Conservation (phyloP, 2,797 vertebrate genomes). For the Diplodus puntazzo region DNA sequence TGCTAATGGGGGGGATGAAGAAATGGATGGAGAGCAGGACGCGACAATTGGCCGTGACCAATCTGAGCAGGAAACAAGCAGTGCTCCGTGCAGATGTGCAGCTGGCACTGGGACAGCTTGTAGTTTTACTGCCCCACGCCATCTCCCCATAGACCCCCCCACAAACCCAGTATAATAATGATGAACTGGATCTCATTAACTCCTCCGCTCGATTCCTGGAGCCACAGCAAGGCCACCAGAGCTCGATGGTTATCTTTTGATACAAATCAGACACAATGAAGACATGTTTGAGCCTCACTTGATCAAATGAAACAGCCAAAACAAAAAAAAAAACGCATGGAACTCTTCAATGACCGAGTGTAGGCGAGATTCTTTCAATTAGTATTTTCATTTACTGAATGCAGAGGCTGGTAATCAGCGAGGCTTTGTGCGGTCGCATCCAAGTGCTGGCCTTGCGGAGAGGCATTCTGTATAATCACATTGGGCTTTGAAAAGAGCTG, state of each 20-base stretch:
- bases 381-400: constrained; percentile 39
- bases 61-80: constrained; percentile 65
- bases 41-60: constrained; percentile 70
- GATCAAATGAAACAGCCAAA: constrained; percentile 36
- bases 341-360: constrained; percentile 1
- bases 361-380: not conserved
- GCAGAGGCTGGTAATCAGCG: constrained; percentile 38
- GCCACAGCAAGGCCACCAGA: constrained; percentile 28
- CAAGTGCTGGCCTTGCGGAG: constrained; percentile 13
- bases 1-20: constrained; percentile 48
- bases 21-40: constrained; percentile 36
- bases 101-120: constrained; percentile 62
- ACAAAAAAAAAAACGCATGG: constrained; percentile 13
- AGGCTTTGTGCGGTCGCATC: constrained; percentile 35
- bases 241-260: constrained; percentile 21
- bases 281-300: constrained; percentile 14
- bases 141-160: not conserved
- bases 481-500: constrained; percentile 39
- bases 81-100: constrained; percentile 73
- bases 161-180: constrained; percentile 45
- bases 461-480: constrained; percentile 49
- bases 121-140: constrained; percentile 51
- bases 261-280: constrained; percentile 18
- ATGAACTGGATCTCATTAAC: constrained; percentile 70
- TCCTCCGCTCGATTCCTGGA: constrained; percentile 19